A percentile compares a stretch with the other conserved stretches of the same genome.
Conservation (phyloP, 2,113 vertebrate species). For the Porphyrio hochstetteri region DNA sequence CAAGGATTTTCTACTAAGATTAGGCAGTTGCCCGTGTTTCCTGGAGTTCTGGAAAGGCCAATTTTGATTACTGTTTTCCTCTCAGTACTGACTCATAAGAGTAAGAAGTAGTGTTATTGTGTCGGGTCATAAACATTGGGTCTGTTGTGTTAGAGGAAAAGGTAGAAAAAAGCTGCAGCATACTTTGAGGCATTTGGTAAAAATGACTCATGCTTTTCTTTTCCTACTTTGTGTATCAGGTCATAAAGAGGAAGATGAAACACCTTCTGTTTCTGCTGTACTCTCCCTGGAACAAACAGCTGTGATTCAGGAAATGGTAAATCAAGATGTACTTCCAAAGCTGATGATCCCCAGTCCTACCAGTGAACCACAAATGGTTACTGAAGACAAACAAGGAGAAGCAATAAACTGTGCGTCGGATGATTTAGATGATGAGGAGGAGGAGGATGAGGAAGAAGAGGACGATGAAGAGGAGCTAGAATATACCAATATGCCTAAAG, state of each 20-base stretch:
- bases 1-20: neutral
- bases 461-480: conserved; percentile 72
- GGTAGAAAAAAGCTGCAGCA: neutral
- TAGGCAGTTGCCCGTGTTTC: neutral
- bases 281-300: conserved; percentile 76
- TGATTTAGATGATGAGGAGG: conserved; percentile 71
- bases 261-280: conserved; percentile 63
- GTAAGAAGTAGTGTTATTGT: neutral
- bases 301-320: conserved; percentile 69
- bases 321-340: conserved; percentile 68
- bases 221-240: conserved; percentile 64
- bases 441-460: conserved; percentile 69
- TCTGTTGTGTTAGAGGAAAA: neutral
- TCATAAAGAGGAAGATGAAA: conserved; percentile 77
- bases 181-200: neutral
- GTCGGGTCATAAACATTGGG: rapidly evolving
- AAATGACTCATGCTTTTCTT: neutral
- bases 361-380: conserved; percentile 62
- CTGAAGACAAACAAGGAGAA: conserved; percentile 67
- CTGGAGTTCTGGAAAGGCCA: neutral
- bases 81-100: neutral
- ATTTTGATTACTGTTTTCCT: neutral
- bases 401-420: conserved; percentile 47
- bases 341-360: conserved; percentile 33
- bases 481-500: conserved; percentile 49